phyloP scores from a whole-genome alignment of 2,888 invertebrate species.

The Epicampocera succincta region DNA sequence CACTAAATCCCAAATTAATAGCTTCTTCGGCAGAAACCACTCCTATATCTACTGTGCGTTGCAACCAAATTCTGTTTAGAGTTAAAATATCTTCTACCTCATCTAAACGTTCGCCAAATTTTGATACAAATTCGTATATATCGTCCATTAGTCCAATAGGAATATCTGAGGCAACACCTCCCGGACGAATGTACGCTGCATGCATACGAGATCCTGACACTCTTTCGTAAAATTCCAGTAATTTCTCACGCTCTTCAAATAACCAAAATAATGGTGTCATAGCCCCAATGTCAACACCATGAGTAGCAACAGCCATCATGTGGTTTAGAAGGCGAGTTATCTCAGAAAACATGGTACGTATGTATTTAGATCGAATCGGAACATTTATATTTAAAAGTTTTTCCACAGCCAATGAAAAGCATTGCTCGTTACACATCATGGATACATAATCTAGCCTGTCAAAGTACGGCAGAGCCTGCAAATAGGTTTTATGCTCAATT shows the following conservation, averaged over 20 bases:
- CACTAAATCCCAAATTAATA: constrained; percentile 87
- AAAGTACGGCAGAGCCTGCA: constrained; percentile 92
- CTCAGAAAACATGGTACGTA: constrained; percentile 89
- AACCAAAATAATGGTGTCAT: constrained; percentile 96
- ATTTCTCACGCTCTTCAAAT: constrained; percentile 93
- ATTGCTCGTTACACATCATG: constrained; percentile 91
- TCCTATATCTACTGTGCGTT: constrained; percentile 89
- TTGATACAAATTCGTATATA: constrained; percentile 86
- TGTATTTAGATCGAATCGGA: constrained; percentile 90
- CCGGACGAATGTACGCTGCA: constrained; percentile 90
- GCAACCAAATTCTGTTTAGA: constrained; percentile 88
- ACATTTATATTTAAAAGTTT: constrained; percentile 90
- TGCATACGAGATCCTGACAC: constrained; percentile 92
- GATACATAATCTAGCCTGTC: constrained; percentile 94
- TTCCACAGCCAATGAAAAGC: constrained; percentile 90
- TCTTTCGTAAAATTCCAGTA: constrained; percentile 92
- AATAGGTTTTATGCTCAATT: constrained; percentile 93
- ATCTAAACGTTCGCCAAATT: constrained; percentile 89
- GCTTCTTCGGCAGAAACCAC: constrained; percentile 88
- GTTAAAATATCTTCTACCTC: constrained; percentile 92
- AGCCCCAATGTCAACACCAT: constrained; percentile 91
- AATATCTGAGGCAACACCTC: constrained; percentile 89
- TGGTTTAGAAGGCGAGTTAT: constrained; percentile 91
- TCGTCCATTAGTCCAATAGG: constrained; percentile 91
- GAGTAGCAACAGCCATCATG: constrained; percentile 87